These are phyloP conservation scores for Cryptotermes secundus DNA, from an alignment of 1,140 invertebrate genomes.

Conservation along the genomic window DNA sequence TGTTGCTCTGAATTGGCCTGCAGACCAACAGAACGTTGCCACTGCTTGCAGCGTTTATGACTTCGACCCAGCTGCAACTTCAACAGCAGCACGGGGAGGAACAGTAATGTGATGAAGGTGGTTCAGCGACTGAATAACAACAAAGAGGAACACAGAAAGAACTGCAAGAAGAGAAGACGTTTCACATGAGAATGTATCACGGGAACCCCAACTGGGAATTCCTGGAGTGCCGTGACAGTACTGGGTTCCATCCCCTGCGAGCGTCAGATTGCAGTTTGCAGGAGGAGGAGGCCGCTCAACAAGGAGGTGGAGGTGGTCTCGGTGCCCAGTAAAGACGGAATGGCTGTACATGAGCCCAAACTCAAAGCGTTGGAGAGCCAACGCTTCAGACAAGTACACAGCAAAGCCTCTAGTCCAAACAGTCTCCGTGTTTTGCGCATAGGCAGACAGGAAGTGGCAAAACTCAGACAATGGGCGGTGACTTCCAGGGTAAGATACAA, in stretches of 20 bases:
- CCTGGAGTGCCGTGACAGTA: constrained; percentile 82
- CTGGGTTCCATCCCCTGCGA: constrained; percentile 88
- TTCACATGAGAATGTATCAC: too few species aligned
- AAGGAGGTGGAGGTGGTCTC: constrained; percentile 97
- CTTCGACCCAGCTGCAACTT: too few species aligned
- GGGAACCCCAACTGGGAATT: too few species aligned
- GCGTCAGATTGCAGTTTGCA: constrained; percentile 97
- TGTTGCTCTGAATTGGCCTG: too few species aligned
- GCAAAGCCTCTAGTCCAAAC: constrained; percentile 92
- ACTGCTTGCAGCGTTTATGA: too few species aligned
- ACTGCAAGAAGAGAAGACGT: too few species aligned
- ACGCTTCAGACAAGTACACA: constrained; percentile 87
- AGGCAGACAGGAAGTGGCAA: constrained; percentile 93
- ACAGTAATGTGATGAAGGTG: too few species aligned
- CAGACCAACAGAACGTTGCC: too few species aligned
- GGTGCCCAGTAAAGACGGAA: constrained; percentile 90
- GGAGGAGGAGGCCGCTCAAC: constrained; percentile 93
- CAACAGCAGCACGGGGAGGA: too few species aligned
- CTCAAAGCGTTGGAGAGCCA: constrained; percentile 98
- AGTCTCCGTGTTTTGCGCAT: constrained; percentile 95
- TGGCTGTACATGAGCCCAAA: constrained; percentile 97
- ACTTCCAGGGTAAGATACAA: constrained; percentile 80
- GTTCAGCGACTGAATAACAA: too few species aligned
- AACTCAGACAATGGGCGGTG: constrained; percentile 88
- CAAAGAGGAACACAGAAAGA: too few species aligned